Percentiles rank a stretch among this genome's conserved stretches.
Conservation (phyloP, 2,797 vertebrate species). For the Enteromius treurensis region DNA sequence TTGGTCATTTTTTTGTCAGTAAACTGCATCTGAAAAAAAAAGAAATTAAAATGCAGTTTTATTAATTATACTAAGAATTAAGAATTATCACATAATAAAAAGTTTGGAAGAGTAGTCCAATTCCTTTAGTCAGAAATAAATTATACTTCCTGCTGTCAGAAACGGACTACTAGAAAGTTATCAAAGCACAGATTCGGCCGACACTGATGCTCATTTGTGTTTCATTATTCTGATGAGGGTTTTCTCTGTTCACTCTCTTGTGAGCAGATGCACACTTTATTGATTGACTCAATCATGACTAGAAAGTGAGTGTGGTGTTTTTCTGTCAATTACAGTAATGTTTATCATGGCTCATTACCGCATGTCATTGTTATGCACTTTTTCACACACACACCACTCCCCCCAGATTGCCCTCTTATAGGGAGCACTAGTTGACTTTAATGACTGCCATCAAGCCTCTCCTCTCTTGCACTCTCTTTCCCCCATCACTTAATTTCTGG, state of each 20-base stretch:
- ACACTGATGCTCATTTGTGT: conserved; percentile 30
- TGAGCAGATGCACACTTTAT: conserved; percentile 57
- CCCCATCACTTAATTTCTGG: conserved; percentile 42
- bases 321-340: conserved; percentile 70
- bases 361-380: conserved; percentile 60
- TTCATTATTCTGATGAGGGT: conserved; percentile 38
- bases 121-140: not conserved
- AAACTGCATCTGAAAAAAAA: not conserved
- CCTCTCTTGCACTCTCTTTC: conserved; percentile 5
- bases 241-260: conserved; percentile 37
- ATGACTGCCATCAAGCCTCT: conserved; percentile 25
- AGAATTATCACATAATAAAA: not conserved
- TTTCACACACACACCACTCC: conserved; percentile 10
- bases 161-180: conserved; percentile 21
- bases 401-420: conserved; percentile 17
- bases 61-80: not conserved
- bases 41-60: not conserved
- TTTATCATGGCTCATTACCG: conserved; percentile 57
- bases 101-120: not conserved
- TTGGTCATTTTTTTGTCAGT: not conserved
- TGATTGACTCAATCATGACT: conserved; percentile 50
- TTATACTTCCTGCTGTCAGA: not conserved
- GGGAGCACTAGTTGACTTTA: conserved; percentile 43
- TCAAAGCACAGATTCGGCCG: conserved; percentile 1
- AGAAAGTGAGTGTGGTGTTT: conserved; percentile 41